Percentiles rank a stretch among this genome's conserved stretches.
These are phyloP conservation scores for Bagarius yarrelli DNA, from an alignment of 2,113 vertebrate species.

Conservation along the genomic window DNA sequence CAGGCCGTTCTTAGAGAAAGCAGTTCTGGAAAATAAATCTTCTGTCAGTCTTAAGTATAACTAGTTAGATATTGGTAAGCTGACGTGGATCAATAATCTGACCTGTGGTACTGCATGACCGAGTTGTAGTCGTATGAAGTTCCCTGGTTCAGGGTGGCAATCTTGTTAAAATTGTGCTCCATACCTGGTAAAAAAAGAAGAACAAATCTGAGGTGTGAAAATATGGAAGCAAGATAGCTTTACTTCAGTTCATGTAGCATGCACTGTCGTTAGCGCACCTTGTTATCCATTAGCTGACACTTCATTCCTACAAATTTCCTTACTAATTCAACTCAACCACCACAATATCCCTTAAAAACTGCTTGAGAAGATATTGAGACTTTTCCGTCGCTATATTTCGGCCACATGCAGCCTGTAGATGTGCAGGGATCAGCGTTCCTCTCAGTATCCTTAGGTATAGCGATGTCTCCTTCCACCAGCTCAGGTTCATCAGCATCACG, in stretches of 20 bases:
- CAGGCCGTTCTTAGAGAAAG: conserved; percentile 52
- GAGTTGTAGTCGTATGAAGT: conserved; percentile 58
- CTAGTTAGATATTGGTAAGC: background rate
- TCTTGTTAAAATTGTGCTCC: conserved; percentile 51
- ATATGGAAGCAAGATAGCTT: too few species aligned
- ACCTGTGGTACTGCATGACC: conserved; percentile 61
- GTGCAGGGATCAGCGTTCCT: conserved; percentile 52
- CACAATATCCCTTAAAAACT: too few species aligned
- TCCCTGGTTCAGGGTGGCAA: conserved; percentile 55
- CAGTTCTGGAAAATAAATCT: conserved; percentile 39
- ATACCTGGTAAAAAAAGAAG: conserved; percentile 43
- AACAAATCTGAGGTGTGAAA: too few species aligned
- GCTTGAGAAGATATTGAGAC: too few species aligned
- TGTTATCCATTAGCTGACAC: too few species aligned
- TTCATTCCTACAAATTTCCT: too few species aligned
- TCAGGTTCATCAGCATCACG: conserved; percentile 42
- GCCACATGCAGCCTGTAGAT: conserved; percentile 42
- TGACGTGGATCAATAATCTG: background rate
- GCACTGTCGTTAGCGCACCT: too few species aligned
- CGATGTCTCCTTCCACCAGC: conserved; percentile 46
- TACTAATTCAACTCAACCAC: too few species aligned
- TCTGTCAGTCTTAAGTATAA: background rate
- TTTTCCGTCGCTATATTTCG: conserved; percentile 47
- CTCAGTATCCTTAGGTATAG: background rate
- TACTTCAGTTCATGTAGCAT: too few species aligned